Base-by-base conservation (phyloP, 2,888 invertebrate species). In the Odontomyia ornata region DNA sequence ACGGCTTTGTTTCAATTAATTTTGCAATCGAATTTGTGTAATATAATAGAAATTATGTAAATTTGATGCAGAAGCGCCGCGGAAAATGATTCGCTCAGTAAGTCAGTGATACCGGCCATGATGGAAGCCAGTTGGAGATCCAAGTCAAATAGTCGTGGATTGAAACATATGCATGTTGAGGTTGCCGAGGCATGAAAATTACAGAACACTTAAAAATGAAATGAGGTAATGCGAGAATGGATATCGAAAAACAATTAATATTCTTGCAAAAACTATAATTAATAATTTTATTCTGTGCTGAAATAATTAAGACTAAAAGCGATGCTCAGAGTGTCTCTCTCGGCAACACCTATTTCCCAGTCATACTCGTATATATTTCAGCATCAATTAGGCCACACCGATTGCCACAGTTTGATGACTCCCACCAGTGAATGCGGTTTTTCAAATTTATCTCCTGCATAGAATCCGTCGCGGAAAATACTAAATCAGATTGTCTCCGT, bases 21-120 rank as follows among this genome's bases (percentile, higher is more conserved):
- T 25, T 60, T 25, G 57, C 57, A 60, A 60, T 60, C 23, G 23
- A 25, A 25, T 25, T 60, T 60, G 57, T 25, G 57, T 60, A 60
- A 60, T 60, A 60, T 2, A 60, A 60, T 60, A 9, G 23, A 13
- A 60, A 25, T 60, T 60, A 60, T 60, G 57, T 60, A 60, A 60
- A 60, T 21, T 60, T 23, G 13, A 60, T 60, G 57, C 57, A 60
- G 57, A 60, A 60, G 57, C 57, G 25, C 21, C 25, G 52, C 18
- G 18, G 18, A 52, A 18, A 52, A 13, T 2, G 7, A 13, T n/a
- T 52, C 52, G 52, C n/a, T n/a, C 36, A 36, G 36, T 36, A 3
- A 36, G 36, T 36, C 36, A 36, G 36, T 36, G 36, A 9, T 36
- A 36, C 36, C 36, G 36, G 3, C 36, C 9, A 36, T 36, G 36